Evolutionary conservation across 2,888 invertebrate genomes (phyloP).

Genomic region (Sarcophaga variegata): DNA sequence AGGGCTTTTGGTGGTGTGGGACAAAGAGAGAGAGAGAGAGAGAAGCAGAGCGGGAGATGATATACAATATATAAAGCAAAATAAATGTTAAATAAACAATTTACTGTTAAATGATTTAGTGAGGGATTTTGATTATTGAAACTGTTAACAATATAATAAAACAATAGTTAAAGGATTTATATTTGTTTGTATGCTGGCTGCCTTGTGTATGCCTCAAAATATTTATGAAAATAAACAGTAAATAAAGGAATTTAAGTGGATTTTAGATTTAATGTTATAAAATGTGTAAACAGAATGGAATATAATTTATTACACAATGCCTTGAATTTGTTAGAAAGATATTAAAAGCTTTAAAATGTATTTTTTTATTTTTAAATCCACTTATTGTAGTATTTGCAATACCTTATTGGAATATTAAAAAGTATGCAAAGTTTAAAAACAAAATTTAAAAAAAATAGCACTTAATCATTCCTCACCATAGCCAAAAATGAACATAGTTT

Average conservation of each 20-base stretch:
- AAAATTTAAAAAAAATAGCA: too few species aligned
- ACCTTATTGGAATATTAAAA: too few species aligned
- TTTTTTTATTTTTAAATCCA: too few species aligned
- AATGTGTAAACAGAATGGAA: too few species aligned
- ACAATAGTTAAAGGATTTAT: conserved; percentile 8
- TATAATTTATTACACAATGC: too few species aligned
- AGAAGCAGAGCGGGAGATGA: too few species aligned
- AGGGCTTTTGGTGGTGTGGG: not conserved
- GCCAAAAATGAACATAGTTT: too few species aligned
- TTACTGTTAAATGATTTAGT: conserved; percentile 62
- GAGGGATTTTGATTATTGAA: conserved; percentile 39
- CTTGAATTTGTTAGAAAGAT: too few species aligned
- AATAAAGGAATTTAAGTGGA: not conserved
- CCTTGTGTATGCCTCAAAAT: not conserved
- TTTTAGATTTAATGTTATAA: not conserved
- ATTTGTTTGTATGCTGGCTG: not conserved
- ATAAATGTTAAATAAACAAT: conserved; percentile 51
- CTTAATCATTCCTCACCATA: too few species aligned
- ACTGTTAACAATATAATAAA: conserved; percentile 33
- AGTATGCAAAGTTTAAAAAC: too few species aligned
- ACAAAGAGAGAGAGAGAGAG: not conserved
- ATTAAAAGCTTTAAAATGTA: too few species aligned
- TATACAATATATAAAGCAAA: not conserved
- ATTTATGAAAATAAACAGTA: conserved; percentile 6
- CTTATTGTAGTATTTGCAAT: too few species aligned